These are phyloP conservation scores for Fistularia tabacaria DNA, from an alignment of 2,797 vertebrate species.

Conservation along the genomic window DNA sequence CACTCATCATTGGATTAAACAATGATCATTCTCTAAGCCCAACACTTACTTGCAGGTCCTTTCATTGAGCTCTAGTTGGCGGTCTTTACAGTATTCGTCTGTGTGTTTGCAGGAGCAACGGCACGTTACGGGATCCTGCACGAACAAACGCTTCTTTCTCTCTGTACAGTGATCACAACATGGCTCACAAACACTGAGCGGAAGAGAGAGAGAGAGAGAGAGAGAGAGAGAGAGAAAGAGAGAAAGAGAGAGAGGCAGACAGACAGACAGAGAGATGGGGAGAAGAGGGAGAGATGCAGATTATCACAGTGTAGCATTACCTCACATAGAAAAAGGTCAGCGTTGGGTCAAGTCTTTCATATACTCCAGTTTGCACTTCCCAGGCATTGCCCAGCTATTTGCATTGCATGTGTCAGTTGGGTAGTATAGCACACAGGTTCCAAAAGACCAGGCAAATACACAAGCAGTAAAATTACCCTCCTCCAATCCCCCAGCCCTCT, in stretches of 20 bases:
- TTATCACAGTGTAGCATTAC: slow-evolving; percentile 48
- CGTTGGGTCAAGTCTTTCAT: slow-evolving; percentile 28
- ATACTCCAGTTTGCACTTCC: slow-evolving; percentile 30
- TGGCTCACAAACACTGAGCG: slow-evolving; percentile 80
- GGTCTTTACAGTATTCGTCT: slow-evolving; percentile 93
- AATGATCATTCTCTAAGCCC: no score
- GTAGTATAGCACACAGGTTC: slow-evolving; percentile 44
- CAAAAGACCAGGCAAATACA: slow-evolving; percentile 42
- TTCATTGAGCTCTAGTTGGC: slow-evolving; percentile 98
- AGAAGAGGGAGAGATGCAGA: slow-evolving; percentile 49
- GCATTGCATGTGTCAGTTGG: slow-evolving; percentile 41
- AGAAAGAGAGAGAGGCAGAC: slow-evolving; percentile 39
- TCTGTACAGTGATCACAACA: slow-evolving; percentile 94
- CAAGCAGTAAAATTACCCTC: slow-evolving; percentile 44
- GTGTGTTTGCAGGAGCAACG: slow-evolving; percentile 98
- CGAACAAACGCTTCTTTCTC: slow-evolving; percentile 91
- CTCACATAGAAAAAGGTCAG: slow-evolving; percentile 28
- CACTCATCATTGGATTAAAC: no score
- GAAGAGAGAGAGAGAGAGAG: slow-evolving; percentile 62
- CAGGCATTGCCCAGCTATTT: slow-evolving; percentile 26
- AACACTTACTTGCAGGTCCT: slow-evolving; percentile 91
- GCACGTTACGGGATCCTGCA: slow-evolving; percentile 95
- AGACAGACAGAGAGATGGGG: slow-evolving; percentile 71
- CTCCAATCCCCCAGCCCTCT: slow-evolving; percentile 16
- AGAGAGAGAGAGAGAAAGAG: slow-evolving; percentile 69